Base-by-base conservation (phyloP, 2,797 vertebrate species). In the Molossus molossus region DNA sequence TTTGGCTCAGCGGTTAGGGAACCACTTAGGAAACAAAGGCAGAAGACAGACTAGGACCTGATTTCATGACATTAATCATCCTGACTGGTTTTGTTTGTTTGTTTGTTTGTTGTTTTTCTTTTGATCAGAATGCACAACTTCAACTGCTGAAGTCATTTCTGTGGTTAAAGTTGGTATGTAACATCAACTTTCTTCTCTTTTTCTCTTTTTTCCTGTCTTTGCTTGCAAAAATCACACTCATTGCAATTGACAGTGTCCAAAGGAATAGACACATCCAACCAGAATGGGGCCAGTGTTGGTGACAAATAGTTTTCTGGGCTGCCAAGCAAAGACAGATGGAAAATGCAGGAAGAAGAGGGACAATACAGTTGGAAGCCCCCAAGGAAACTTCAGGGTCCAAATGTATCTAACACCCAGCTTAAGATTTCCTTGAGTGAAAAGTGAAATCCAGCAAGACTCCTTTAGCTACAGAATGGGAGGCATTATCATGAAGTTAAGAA, bases 81-180 rank as follows among this genome's bases (percentile, higher is more conserved):
- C n/a, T 50, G 50, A 6, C 53, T n/a, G 27, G 21, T 33, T 76
- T 60, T 45, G 45, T 29, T 9, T 50, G 73, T 53, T 57, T 73
- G 8, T 75, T 48, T 53, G 48, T n/a, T 29, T 75, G 45, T 27
- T 45, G 40, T 45, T 45, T 45, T 45, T 6, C 40, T 60, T 50
- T 69, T 83, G 9, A 86, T 95, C 97, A 99, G 99, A 98, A 99
- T 90, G 98, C 99, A 96, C 99, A 99, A 95, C 98, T 98, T n/a
- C 99, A 99, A 97, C 98, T 99, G 79, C 98, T 99, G 17, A 99
- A 98, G 0, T 99, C 98, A 11, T 99, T 99, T 97, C 97, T 99
- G 62, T 99, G 99, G 99, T 98, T 99, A 53, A 97, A 99, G 76
- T 90, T 98, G 97, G 99, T 99, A 96, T 5, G 90, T 64, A 70